Evolutionary conservation across 2,113 vertebrate genomes (phyloP), one percentile per base, ranked within the genome.

Genomic region (Rhipidura dahli): DNA sequence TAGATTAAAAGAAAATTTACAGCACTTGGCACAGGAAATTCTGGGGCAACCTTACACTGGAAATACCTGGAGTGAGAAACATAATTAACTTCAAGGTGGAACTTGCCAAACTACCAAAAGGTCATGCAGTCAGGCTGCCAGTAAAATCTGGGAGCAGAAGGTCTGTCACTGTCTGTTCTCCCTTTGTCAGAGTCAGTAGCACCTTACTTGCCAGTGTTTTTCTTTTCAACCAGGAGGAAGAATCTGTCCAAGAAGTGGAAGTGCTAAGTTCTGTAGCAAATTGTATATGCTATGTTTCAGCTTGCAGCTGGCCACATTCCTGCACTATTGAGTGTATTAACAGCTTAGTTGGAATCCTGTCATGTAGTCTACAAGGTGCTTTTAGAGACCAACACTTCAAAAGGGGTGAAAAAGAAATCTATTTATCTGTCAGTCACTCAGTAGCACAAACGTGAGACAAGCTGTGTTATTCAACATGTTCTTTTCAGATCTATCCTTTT

Each of bases 261-360:
- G 64, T 88, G 82, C 47, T 93, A 90, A 77, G 65, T 92, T 95
- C 71, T 88, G 40, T 66, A 70, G 54, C 42, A 95, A 83, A 92
- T 94, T 88, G 53, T 86, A 76, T 88, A 86, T 2, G 3, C 19
- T 79, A 37, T 81, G 44, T 54, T 93, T 71, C 75, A 93, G 31
- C 53, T 94, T 3, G 2, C 81, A 90, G 87, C 57, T 70, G 66
- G 13, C 91, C 93, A 95, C 37, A 94, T 95, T 95, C 78, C 57
- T 94, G 59, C 2, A 5, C 69, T 93, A 73, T 87, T 95, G 54
- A 82, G 75, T 21, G 6, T 72, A 94, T 93, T 95, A 96, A 65
- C 86, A 94, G 86, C 86, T 95, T 94, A 92, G 83, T 57, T 95
- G 85, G 80, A 95, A 77, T 95, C 45, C 54, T 96, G 65, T 90